Percentiles rank a stretch among this genome's conserved stretches.
Conservation (phyloP, 2,797 vertebrate genomes). For the Phataginus tricuspis region DNA sequence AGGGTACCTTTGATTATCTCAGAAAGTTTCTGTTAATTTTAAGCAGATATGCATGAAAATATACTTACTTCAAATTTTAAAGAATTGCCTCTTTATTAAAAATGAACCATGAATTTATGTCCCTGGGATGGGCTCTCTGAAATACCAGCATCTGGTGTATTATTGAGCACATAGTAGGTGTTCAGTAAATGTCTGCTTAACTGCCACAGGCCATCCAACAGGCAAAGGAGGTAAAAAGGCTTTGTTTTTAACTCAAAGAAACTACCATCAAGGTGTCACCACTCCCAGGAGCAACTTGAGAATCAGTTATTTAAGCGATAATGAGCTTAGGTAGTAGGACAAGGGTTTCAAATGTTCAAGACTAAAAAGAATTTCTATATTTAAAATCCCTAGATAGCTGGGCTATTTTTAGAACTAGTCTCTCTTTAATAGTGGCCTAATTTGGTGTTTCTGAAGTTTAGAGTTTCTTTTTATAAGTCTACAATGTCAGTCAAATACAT, state of each 20-base stretch:
- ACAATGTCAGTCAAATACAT: conserved; percentile 58
- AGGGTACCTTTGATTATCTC: background rate
- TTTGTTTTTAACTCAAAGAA: conserved; percentile 58
- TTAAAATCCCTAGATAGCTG: conserved; percentile 80
- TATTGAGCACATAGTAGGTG: background rate
- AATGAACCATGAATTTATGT: background rate
- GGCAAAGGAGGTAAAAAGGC: background rate
- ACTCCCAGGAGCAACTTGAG: conserved; percentile 56
- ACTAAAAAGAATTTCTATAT: conserved; percentile 80
- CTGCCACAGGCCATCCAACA: background rate
- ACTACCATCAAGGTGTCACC: background rate
- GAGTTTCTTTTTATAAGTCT: conserved; percentile 73
- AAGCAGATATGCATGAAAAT: background rate
- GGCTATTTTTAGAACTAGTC: conserved; percentile 70
- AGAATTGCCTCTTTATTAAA: background rate
- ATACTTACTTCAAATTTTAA: background rate
- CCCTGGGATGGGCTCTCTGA: background rate
- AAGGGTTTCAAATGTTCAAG: conserved; percentile 75
- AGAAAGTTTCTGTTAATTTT: background rate
- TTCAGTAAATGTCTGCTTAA: background rate
- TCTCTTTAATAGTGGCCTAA: conserved; percentile 78
- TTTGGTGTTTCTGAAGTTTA: conserved; percentile 79
- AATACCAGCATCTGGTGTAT: background rate
- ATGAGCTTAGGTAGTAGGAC: conserved; percentile 74
- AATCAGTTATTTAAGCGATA: conserved; percentile 73